A percentile compares a stretch with the other conserved stretches of the same genome.
phyloP scores from a whole-genome alignment of 1,140 invertebrate genomes.

The Arion vulgaris region DNA sequence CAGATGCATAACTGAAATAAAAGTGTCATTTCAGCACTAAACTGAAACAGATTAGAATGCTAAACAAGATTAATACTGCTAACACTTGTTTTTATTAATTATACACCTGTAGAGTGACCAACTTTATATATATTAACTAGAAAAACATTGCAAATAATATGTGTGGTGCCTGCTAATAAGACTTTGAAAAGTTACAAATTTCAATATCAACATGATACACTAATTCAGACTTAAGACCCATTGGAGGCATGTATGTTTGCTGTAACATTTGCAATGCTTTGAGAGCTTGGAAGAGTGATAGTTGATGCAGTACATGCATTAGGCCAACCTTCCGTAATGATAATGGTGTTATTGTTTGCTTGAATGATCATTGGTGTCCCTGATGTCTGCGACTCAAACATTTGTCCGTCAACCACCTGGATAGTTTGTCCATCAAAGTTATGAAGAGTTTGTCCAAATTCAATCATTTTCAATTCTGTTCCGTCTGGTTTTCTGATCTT shows the following conservation, averaged over 20 bases:
- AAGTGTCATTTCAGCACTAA: no score
- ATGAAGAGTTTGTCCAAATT: conserved; percentile 16
- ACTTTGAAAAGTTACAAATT: no score
- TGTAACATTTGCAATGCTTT: not conserved
- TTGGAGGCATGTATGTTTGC: not conserved
- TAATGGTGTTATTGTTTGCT: conserved; percentile 35
- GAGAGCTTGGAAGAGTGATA: not conserved
- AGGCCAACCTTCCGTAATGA: conserved; percentile 36
- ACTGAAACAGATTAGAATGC: no score
- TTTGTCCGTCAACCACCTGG: conserved; percentile 28
- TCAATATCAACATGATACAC: not conserved
- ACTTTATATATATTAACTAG: no score
- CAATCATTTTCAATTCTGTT: conserved; percentile 28
- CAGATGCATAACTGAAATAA: no score
- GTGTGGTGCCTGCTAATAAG: no score
- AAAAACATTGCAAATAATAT: no score
- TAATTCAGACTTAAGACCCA: not conserved
- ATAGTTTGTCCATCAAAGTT: conserved; percentile 30
- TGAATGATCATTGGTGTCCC: conserved; percentile 36
- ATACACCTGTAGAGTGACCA: no score
- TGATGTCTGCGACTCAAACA: conserved; percentile 24
- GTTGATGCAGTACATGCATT: not conserved
- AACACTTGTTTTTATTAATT: no score
- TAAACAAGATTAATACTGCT: no score
- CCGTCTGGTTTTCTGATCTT: conserved; percentile 23